Evolutionary conservation across 2,888 invertebrate species (phyloP).

Genomic region (Callosobruchus maculatus): DNA sequence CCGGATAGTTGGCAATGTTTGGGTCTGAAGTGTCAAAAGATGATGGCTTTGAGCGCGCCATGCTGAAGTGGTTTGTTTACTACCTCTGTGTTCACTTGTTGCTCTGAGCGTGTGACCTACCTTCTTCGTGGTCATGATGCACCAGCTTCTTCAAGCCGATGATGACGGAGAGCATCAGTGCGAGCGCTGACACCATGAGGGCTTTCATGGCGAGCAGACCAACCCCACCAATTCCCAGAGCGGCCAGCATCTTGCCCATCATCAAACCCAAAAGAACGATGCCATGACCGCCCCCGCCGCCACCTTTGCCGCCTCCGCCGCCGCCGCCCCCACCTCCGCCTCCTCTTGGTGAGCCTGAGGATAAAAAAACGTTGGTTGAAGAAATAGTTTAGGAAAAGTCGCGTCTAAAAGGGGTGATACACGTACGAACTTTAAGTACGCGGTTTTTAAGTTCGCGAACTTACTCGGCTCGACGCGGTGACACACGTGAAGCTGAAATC

Average conservation of each 20-base stretch:
- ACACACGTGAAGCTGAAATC: no score
- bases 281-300: conserved; percentile 53
- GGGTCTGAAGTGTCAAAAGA: no score
- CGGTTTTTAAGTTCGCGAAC: no score
- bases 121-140: conserved; percentile 52
- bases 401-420: no score
- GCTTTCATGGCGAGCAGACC: conserved; percentile 74
- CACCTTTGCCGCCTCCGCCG: conserved; percentile 43
- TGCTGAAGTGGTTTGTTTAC: conserved; percentile 9
- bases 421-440: no score
- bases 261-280: conserved; percentile 63
- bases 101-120: conserved; percentile 11
- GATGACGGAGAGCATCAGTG: conserved; percentile 71
- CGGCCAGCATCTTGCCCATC: conserved; percentile 75
- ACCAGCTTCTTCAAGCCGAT: conserved; percentile 71
- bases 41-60: no score
- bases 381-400: no score
- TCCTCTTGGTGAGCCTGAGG: conserved; percentile 58
- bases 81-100: no score
- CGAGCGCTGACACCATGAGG: conserved; percentile 60
- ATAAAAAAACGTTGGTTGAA: not conserved
- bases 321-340: conserved; percentile 48
- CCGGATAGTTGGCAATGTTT: no score
- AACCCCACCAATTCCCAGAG: conserved; percentile 70
- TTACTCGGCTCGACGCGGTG: no score